Evolutionary conservation across 1,140 invertebrate species (phyloP), one percentile per base, ranked within the genome.

Genomic region (Pseudomyrmex flavicornis): DNA sequence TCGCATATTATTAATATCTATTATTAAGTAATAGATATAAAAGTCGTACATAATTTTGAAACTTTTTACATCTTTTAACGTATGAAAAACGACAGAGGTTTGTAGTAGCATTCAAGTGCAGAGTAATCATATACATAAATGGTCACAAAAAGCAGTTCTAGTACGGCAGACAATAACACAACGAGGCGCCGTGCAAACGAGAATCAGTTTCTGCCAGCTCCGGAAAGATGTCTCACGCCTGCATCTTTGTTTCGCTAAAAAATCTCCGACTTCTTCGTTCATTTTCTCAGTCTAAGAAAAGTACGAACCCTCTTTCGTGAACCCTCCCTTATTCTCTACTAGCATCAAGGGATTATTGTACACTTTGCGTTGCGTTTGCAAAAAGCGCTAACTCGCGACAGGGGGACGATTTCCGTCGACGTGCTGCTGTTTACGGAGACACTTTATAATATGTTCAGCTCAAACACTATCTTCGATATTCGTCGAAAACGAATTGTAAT

Each of bases 291-390:
- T 72, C 15, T 77, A 85, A 74, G 82, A 85, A 83, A 82, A 70
- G 83, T 77, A 68, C 85, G 63, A 66, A 80, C 68, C 83, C 80
- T 86, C 70, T 50, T 89, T 83, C 76, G 68, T 74, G 65, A 35
- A 54, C 62, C 68, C 80, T 82, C 75, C 22, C 77, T 85, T 82
- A 87, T 88, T 91, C 87, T 80, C 83, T 88, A 72, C 85, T 88
- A 85, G 52, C 77, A 85, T 85, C 65, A 58, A 89, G 84, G 84
- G 83, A 91, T 91, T 90, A 89, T 91, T 86, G 83, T 85, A 75
- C 65, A 79, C 35, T 75, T 82, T 69, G 82, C 54, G 48, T 62
- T 62, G 44, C 50, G 48, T 61, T 68, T 7, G 50, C 48, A n/a
- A 79, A 79, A 35, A 56, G n/a, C 61, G 12, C 62, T 68, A 68